Percentiles rank a stretch among this genome's conserved stretches.
Conservation (phyloP, 2,888 invertebrate species). For the Macrosoma leucophasiata region DNA sequence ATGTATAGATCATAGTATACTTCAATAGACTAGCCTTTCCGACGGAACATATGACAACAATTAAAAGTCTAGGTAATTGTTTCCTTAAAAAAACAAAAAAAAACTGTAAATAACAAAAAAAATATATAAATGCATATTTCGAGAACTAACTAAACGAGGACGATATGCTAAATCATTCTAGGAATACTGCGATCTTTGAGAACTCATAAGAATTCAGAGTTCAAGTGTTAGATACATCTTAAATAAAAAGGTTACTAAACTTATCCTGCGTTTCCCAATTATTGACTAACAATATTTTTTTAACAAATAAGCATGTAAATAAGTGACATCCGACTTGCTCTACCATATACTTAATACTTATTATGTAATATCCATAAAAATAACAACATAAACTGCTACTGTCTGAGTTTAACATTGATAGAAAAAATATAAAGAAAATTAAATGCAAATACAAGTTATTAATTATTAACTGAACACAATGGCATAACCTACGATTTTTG, state of each 20-base stretch:
- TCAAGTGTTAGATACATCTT: constrained; percentile 28
- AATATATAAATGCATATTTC: constrained; percentile 42
- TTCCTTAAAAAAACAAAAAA: constrained; percentile 17
- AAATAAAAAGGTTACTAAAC: constrained; percentile 35
- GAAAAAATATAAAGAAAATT: constrained; percentile 31
- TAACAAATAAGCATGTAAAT: constrained; percentile 34
- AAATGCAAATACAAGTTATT: constrained; percentile 41
- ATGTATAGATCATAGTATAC: constrained; percentile 24
- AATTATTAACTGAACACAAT: constrained; percentile 46
- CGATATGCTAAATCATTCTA: constrained; percentile 30
- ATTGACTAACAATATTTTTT: constrained; percentile 37
- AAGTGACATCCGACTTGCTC: constrained; percentile 40
- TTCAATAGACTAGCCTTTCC: constrained; percentile 28
- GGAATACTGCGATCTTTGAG: constrained; percentile 47
- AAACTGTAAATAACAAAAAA: constrained; percentile 21
- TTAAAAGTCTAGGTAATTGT: constrained; percentile 16
- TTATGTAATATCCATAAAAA: constrained; percentile 43
- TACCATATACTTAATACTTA: constrained; percentile 37
- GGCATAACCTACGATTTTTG: constrained; percentile 36
- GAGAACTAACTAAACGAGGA: constrained; percentile 34
- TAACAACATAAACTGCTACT: constrained; percentile 38
- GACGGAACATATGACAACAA: constrained; percentile 28
- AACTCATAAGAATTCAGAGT: constrained; percentile 28
- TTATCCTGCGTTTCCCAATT: constrained; percentile 34
- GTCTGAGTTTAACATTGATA: constrained; percentile 35